phyloP scores from a whole-genome alignment of 2,113 vertebrate genomes.

The Motacilla alba region DNA sequence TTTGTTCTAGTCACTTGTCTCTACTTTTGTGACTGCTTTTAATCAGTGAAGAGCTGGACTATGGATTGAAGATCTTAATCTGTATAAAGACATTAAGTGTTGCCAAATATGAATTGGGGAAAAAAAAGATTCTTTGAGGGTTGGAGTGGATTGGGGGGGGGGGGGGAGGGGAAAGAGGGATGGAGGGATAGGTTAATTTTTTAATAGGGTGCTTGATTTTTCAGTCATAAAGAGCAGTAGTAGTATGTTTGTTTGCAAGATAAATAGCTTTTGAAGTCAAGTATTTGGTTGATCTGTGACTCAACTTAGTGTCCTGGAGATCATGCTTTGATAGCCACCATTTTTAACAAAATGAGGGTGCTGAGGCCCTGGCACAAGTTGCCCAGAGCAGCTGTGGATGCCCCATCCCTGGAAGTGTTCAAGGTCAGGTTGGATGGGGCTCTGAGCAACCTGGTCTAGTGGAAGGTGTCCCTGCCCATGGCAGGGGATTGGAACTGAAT shows the following conservation, averaged over 20 bases:
- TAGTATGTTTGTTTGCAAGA: not conserved
- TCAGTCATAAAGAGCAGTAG: not conserved
- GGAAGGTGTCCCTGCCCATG: not conserved
- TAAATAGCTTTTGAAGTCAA: not conserved
- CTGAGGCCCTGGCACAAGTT: not conserved
- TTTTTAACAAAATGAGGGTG: not conserved
- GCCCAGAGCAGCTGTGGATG: not conserved
- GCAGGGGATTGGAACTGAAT: not conserved
- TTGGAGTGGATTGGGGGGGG: not conserved
- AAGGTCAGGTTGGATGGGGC: not conserved
- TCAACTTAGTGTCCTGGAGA: not conserved
- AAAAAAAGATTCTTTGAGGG: not conserved
- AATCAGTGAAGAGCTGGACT: conserved; percentile 34
- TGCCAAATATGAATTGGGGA: conserved; percentile 5
- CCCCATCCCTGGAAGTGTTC: not conserved
- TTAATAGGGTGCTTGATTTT: not conserved
- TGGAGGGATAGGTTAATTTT: not conserved
- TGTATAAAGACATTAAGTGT: not conserved
- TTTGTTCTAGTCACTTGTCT: conserved; percentile 51
- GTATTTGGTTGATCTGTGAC: not conserved
- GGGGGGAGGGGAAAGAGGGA: no score
- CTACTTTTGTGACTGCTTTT: conserved; percentile 54
- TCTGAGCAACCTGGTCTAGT: not conserved
- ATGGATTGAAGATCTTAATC: conserved; percentile 2
- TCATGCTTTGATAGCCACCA: not conserved